Evolutionary conservation across 2,797 vertebrate genomes (phyloP).

Genomic region (Sardinella longiceps): DNA sequence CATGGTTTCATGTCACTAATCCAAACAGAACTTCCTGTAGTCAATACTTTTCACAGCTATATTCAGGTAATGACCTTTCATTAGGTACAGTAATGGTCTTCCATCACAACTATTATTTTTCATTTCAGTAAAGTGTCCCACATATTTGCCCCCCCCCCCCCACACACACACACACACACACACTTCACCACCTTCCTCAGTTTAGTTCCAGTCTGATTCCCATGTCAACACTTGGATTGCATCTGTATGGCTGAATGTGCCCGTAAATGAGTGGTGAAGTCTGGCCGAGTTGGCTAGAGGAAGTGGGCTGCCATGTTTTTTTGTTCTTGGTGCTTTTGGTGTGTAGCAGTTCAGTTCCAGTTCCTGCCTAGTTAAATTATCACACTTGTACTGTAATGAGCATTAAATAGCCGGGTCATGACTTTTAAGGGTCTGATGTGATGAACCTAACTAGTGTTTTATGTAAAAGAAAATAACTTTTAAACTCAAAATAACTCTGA

Average conservation of each 20-base stretch:
- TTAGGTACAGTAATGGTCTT: too few relatives aligned
- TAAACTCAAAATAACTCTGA: too few relatives aligned
- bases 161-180: too few relatives aligned
- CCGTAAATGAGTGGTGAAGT: not conserved
- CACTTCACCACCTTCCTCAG: too few relatives aligned
- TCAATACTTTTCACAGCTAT: too few relatives aligned
- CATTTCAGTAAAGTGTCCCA: not conserved
- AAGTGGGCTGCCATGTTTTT: not conserved
- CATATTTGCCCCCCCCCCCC: not conserved
- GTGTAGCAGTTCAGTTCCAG: not conserved
- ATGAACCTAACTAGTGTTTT: too few relatives aligned
- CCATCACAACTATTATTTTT: not conserved
- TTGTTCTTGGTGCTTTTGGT: not conserved
- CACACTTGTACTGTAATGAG: not conserved
- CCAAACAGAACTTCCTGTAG: too few relatives aligned
- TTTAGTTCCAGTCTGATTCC: not conserved
- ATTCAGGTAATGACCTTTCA: too few relatives aligned
- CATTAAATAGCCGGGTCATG: not conserved
- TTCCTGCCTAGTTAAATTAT: not conserved
- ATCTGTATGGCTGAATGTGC: not conserved
- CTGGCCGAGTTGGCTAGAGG: not conserved
- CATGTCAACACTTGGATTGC: not conserved
- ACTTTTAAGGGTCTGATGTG: too few relatives aligned
- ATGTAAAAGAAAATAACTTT: too few relatives aligned
- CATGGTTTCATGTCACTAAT: too few relatives aligned